Evolutionary conservation across 1,140 invertebrate species (phyloP), one percentile per base, ranked within the genome.

Genomic region (Bombus sylvicola): DNA sequence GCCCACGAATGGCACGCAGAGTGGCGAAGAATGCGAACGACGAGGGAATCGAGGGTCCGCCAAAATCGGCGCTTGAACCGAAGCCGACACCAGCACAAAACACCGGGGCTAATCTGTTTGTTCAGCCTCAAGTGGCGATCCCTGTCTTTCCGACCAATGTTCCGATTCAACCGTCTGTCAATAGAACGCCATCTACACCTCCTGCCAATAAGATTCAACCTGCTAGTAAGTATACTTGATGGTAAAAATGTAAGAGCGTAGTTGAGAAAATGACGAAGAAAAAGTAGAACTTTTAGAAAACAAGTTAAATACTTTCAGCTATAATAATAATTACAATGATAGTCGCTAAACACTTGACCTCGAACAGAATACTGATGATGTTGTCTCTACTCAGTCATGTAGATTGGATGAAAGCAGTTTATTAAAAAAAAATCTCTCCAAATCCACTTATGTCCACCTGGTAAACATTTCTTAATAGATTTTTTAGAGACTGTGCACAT

Each of bases 1-100:
- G 98, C 81, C 98, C 98, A 3, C 96, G 98, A 88, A 98, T 99
- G 98, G 97, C 98, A 25, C 96, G 98, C 88, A 95, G 98, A 66
- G 96, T 98, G 77, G 96, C 95, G n/a, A 95, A 95, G 87, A 97
- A 97, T 91, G 97, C 97, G 41, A 97, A 97, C 93, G 96, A 95
- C 90, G 95, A 95, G 59, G 95, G 95, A 3, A 95, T 95, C 80
- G 95, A 95, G 53, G 95, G 94, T 13, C 94, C 94, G 3, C 94
- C 94, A 31, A 95, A 95, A 79, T 93, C 93, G 8, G 90, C 92
- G 0, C 62, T 93, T 39, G 93, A 93, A 34, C 94, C 90, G 93
- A 96, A 93, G 95, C 95, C 78, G 95, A 82, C 88, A 89, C 94
- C 87, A 93, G 95, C 85, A 69, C 88, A 88, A 90, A 68, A 94